A percentile compares a stretch with the other conserved stretches of the same genome.
Evolutionary conservation across 1,140 invertebrate species (phyloP).

Genomic region (Papilio xuthus): DNA sequence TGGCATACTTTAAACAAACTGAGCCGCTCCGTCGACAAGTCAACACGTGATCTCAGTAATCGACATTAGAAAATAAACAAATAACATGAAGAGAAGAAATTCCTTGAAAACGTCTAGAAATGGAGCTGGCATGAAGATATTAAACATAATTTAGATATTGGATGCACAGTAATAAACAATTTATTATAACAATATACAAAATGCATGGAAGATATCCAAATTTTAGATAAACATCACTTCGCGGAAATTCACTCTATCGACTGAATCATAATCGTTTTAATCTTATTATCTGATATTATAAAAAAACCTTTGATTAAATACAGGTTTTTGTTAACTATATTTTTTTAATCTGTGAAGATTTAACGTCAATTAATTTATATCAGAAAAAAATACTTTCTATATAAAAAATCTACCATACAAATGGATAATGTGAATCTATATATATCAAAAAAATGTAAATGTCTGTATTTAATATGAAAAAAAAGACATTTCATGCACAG

Average conservation of each 20-base stretch:
- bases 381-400: too few relatives aligned
- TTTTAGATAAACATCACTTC: conserved; percentile 22
- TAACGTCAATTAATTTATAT: too few relatives aligned
- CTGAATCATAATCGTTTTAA: neutral
- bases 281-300: neutral
- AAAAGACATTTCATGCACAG: too few relatives aligned
- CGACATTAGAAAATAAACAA: conserved; percentile 78
- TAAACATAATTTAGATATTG: conserved; percentile 27
- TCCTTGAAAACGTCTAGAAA: conserved; percentile 63
- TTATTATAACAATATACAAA: conserved; percentile 28
- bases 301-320: neutral
- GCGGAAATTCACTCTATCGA: neutral
- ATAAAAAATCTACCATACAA: too few relatives aligned
- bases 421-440: too few relatives aligned
- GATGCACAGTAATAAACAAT: conserved; percentile 29
- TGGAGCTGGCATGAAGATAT: conserved; percentile 41
- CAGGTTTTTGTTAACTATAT: neutral
- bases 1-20: conserved; percentile 66
- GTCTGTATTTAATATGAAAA: too few relatives aligned
- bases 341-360: neutral
- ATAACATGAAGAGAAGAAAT: conserved; percentile 56
- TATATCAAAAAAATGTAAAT: too few relatives aligned
- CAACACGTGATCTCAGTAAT: conserved; percentile 64
- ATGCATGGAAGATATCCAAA: conserved; percentile 26
- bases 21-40: conserved; percentile 65